Conservation (phyloP, 2,797 vertebrate species). For the Pogoniulus pusillus region DNA sequence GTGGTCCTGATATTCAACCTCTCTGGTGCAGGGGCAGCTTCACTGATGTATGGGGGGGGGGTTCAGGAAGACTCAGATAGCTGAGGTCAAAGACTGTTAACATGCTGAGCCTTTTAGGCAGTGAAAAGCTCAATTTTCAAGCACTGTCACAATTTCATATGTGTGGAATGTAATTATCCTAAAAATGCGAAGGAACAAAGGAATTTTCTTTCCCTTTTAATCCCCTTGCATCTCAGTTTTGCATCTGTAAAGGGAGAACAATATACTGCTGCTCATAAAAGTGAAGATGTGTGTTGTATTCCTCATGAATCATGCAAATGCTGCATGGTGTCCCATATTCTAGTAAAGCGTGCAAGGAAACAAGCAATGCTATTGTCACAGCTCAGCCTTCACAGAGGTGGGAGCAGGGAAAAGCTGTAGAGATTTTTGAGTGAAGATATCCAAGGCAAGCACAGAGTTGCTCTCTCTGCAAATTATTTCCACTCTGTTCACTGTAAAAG, state of each 20-base stretch:
- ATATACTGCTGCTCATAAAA: conserved; percentile 27
- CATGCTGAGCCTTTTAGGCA: neutral
- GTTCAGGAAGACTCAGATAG: neutral
- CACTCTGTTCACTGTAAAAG: neutral
- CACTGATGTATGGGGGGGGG: neutral
- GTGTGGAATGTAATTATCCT: conserved; percentile 7
- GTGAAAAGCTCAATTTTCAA: neutral
- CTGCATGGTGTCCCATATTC: conserved; percentile 23
- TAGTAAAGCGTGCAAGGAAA: neutral
- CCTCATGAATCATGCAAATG: conserved; percentile 55
- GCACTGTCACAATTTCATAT: neutral
- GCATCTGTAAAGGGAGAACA: conserved; percentile 42
- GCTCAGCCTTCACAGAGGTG: neutral
- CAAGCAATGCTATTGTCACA: conserved; percentile 24
- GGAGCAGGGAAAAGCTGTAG: neutral
- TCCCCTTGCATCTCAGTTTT: conserved; percentile 47
- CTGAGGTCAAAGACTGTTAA: neutral
- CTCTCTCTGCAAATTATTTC: neutral
- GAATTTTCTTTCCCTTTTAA: neutral
- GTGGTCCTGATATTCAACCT: neutral
- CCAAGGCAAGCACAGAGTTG: neutral
- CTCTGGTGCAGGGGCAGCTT: neutral
- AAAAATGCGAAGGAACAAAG: conserved; percentile 23
- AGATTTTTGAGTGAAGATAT: neutral
- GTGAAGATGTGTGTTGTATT: neutral